Evolutionary conservation across 2,797 vertebrate genomes (phyloP).

Genomic region (Coracias cyanogaster): DNA sequence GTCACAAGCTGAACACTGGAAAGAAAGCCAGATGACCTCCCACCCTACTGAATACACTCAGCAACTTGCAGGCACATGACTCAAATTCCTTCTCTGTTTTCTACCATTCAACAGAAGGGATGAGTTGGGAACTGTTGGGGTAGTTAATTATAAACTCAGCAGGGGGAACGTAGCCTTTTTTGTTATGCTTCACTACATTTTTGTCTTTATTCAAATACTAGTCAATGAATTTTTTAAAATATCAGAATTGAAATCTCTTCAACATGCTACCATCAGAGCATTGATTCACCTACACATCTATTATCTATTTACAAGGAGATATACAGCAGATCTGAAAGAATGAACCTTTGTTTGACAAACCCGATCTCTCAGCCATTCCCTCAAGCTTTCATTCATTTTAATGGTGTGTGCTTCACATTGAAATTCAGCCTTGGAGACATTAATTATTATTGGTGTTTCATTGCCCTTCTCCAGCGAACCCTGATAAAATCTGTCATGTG

Average conservation of each 20-base stretch:
- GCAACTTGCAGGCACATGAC: not conserved
- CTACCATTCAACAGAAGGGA: not conserved
- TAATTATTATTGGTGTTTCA: constrained; percentile 13
- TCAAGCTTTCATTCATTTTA: constrained; percentile 15
- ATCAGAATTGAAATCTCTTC: not conserved
- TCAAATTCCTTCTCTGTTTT: not conserved
- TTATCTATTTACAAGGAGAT: not conserved
- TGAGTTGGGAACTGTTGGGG: not conserved
- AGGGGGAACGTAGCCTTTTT: not conserved
- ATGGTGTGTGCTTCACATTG: not conserved
- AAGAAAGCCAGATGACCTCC: not conserved
- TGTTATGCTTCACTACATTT: not conserved
- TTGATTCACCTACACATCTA: not conserved
- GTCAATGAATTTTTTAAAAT: not conserved
- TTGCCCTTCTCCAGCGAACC: not conserved
- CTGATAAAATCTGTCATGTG: not conserved
- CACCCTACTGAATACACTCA: not conserved
- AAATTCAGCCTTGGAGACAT: not conserved
- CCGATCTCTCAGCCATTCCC: not conserved
- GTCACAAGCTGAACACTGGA: not conserved
- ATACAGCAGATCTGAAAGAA: not conserved
- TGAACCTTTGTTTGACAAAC: not conserved
- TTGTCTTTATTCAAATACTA: not conserved
- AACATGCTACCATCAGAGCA: not conserved
- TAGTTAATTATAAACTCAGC: not conserved